These are phyloP conservation scores for Sebastes dallii DNA, from an alignment of 2,797 vertebrate genomes.

Conservation along the genomic window DNA sequence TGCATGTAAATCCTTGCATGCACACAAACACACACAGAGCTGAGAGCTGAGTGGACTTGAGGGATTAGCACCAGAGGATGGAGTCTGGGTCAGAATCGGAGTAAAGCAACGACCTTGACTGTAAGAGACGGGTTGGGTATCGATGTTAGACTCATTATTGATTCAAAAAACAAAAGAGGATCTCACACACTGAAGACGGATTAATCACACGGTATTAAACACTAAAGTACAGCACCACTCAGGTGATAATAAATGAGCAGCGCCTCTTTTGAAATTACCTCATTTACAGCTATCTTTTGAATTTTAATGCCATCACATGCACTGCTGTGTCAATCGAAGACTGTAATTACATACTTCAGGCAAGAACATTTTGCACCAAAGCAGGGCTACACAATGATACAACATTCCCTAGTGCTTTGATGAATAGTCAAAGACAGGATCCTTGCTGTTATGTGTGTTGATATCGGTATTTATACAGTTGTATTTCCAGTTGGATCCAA, in stretches of 20 bases:
- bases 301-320: not conserved
- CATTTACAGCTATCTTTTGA: not conserved
- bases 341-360: not conserved
- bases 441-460: not conserved
- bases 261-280: not conserved
- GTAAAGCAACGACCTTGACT: conserved; percentile 25
- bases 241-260: not conserved
- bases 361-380: not conserved
- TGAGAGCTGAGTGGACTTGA: conserved; percentile 13
- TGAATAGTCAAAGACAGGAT: not conserved
- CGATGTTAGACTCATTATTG: conserved; percentile 24
- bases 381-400: not conserved
- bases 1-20: conserved; percentile 24
- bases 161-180: conserved; percentile 11
- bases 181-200: conserved; percentile 1
- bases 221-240: not conserved
- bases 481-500: not conserved
- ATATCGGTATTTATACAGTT: not conserved
- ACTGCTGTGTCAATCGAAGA: not conserved
- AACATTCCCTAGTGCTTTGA: not conserved
- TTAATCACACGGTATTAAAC: conserved; percentile 12
- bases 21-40: conserved; percentile 24
- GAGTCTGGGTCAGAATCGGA: conserved; percentile 8
- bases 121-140: conserved; percentile 2
- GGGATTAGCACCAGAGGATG: conserved; percentile 13